Evolutionary conservation across 1,140 invertebrate species (phyloP), one percentile per base, ranked within the genome.

Genomic region (Atopsyche davidsoni): DNA sequence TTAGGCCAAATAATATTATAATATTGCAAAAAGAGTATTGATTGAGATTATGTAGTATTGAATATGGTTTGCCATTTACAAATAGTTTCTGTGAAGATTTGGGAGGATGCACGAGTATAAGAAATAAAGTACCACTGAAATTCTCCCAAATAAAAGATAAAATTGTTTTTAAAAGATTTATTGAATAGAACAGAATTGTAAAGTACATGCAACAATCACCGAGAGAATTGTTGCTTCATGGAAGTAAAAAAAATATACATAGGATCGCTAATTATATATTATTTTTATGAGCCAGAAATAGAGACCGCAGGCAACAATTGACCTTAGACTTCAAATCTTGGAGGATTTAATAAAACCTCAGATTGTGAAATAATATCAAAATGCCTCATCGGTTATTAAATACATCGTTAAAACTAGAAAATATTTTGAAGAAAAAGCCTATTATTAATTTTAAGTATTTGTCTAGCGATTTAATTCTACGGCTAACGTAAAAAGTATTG

Each of bases 361-460:
- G n/a, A n/a, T n/a, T n/a, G n/a, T n/a, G n/a, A n/a, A n/a, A n/a
- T n/a, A n/a, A n/a, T n/a, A n/a, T n/a, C n/a, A 39, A 42, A 50
- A 50, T 50, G 47, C 25, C 38, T 35, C 40, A 50, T 18, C 16
- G 47, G 17, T 22, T 50, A 18, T 25, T 50, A 4, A 34, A 22
- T 16, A 42, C 38, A 11, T 38, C 39, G 4, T 36, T 42, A 6
- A 50, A 42, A 50, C 43, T 50, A 22, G 47, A 50, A 13, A 28
- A 34, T 23, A 17, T 42, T 16, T 42, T 50, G 3, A 50, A 50
- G 35, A 50, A 41, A 13, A 50, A 31, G 22, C 31, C 43, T 10
- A 23, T 43, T 6, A 23, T 16, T 24, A 50, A 42, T 34, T 23
- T 35, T 6, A 22, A 34, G 23, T 25, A 50, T 34, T n/a, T 23